Evolutionary conservation across 1,140 invertebrate species (phyloP).

Genomic region (Ptiloglossa arizonensis): DNA sequence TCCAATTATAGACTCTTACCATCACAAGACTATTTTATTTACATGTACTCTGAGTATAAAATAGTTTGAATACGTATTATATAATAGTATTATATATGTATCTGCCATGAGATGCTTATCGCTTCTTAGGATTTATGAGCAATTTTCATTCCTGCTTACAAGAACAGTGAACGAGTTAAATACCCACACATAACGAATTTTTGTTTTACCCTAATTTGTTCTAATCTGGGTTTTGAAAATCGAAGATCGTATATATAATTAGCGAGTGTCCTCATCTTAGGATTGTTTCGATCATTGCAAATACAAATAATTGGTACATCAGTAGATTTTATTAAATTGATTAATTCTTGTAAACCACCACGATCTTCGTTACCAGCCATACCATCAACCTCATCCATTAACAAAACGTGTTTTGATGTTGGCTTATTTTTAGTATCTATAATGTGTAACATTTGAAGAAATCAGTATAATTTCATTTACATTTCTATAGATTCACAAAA

Average conservation of each 20-base stretch:
- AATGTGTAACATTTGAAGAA: constrained; percentile 1
- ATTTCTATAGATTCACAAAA: constrained; percentile 25
- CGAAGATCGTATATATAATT: constrained; percentile 98
- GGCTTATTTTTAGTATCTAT: constrained; percentile 63
- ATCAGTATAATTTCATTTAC: not conserved
- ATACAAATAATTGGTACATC: constrained; percentile 98
- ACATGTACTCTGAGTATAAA: too few relatives aligned
- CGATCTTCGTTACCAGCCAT: constrained; percentile 99
- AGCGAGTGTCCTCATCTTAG: constrained; percentile 95
- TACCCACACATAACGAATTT: constrained; percentile 3
- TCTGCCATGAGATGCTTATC: not conserved
- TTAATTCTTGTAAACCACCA: constrained; percentile 97
- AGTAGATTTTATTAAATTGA: constrained; percentile 94
- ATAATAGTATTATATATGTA: not conserved
- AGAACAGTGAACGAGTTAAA: not conserved
- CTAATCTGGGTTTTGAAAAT: constrained; percentile 90
- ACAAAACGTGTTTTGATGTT: constrained; percentile 90
- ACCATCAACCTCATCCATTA: constrained; percentile 99
- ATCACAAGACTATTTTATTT: too few relatives aligned
- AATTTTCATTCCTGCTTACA: too few relatives aligned
- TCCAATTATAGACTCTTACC: too few relatives aligned
- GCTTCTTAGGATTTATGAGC: too few relatives aligned
- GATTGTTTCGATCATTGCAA: constrained; percentile 97
- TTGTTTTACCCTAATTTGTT: constrained; percentile 92
- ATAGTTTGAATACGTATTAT: too few relatives aligned